phyloP scores from a whole-genome alignment of 1,140 invertebrate genomes.

The Pseudoatta argentina region DNA sequence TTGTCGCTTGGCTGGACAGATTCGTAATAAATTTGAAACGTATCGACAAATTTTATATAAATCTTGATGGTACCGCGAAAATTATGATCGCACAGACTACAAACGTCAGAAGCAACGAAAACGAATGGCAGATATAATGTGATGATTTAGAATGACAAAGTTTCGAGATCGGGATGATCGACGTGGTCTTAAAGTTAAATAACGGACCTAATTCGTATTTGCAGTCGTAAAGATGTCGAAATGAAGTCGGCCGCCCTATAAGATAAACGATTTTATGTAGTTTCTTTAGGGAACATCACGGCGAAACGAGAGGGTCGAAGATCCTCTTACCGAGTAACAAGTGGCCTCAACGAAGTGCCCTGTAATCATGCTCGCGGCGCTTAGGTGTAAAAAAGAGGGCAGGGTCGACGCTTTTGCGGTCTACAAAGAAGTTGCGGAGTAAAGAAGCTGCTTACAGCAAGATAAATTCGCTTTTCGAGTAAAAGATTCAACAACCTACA shows the following conservation, averaged over 20 bases:
- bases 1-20: neutral
- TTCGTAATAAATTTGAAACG: slow-evolving; percentile 2
- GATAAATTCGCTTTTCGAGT: neutral
- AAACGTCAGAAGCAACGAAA: neutral
- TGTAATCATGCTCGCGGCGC: slow-evolving; percentile 39
- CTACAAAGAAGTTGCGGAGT: slow-evolving; percentile 5
- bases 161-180: slow-evolving; percentile 11
- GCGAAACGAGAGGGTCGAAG: slow-evolving; percentile 37
- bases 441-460: neutral
- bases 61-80: neutral
- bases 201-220: slow-evolving; percentile 4
- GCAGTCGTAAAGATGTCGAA: neutral
- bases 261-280: slow-evolving; percentile 44
- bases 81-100: neutral
- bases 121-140: neutral
- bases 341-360: slow-evolving; percentile 46
- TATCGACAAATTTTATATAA: slow-evolving; percentile 5
- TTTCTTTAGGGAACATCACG: slow-evolving; percentile 48
- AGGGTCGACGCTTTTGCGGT: neutral
- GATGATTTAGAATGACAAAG: neutral
- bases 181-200: slow-evolving; percentile 25
- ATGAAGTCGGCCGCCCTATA: slow-evolving; percentile 16
- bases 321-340: slow-evolving; percentile 57
- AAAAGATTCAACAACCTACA: neutral
- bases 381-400: slow-evolving; percentile 10